Base-by-base conservation (phyloP, 2,888 invertebrate species). In the Alviniconcha strummeri region DNA sequence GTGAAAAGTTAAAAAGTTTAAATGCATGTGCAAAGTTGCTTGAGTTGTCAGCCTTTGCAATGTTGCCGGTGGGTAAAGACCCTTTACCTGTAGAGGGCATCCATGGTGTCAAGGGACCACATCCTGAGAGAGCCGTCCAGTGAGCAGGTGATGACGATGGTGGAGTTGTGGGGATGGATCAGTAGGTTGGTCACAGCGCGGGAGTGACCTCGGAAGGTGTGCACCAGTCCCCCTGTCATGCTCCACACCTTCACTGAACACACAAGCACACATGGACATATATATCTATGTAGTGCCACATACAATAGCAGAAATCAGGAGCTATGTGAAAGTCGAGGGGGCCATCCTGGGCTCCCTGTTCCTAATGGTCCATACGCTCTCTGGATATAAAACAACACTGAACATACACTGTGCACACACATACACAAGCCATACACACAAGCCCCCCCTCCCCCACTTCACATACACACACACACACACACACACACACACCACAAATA, bases 71-170 rank as follows among this genome's bases (percentile, higher is more conserved):
- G 36, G 36, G 36, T 36, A 36, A 36, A 36, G 36, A 36, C 86
- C 84, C 87, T 5, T 6, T 52, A 93, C 93, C 91, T 92, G 86
- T 92, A 93, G 17, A 93, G 78, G 15, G 86, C 83, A 56, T 93
- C 92, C 91, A 93, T 90, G n/a, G 91, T 92, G 84, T 92, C 91
- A 0, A 93, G 89, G 19, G 92, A 93, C 93, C 93, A 93, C 88
- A 93, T 89, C 80, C 92, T 87, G 71, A 93, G 88, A 13, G 92
- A 91, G 64, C 93, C 93, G 86, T 93, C 93, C 56, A 92, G 87
- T 2, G 93, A 93, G n/a, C 91, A 89, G 6, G 93, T 93, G 55
- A 93, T 86, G 57, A 93, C 84, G 36, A 92, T 88, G n/a, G 91
- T 88, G 9, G 91, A 89, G 19, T 89, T 89, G 19, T 90, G 90